A percentile compares a stretch with the other conserved stretches of the same genome.
These are phyloP conservation scores for Anas acuta DNA, from an alignment of 2,797 vertebrate species.

Conservation along the genomic window DNA sequence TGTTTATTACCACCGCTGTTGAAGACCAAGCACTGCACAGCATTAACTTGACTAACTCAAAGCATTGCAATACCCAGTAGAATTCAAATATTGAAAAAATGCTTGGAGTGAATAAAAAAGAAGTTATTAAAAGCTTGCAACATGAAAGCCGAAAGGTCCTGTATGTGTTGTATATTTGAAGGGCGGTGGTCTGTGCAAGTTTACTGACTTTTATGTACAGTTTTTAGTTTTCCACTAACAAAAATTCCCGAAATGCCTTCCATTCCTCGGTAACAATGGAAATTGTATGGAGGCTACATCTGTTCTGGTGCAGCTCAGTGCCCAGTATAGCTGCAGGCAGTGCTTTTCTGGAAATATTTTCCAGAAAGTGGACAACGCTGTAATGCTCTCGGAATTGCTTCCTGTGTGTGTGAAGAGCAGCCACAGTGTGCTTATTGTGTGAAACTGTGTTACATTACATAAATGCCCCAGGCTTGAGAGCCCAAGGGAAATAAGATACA, in stretches of 20 bases:
- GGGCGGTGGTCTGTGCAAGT: background rate
- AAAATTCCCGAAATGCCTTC: background rate
- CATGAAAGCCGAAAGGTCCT: background rate
- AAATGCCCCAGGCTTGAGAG: background rate
- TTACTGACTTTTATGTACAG: background rate
- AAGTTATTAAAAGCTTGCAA: background rate
- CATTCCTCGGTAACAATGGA: background rate
- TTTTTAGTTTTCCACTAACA: background rate
- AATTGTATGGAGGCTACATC: background rate
- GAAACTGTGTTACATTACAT: background rate
- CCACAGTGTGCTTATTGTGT: background rate
- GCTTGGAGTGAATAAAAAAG: background rate
- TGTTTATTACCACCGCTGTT: background rate
- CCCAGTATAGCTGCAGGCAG: background rate
- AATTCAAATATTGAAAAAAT: background rate
- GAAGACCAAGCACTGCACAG: background rate
- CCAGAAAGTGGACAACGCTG: background rate
- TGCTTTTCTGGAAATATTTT: background rate
- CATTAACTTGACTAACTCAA: background rate
- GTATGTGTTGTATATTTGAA: background rate
- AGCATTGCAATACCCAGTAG: background rate
- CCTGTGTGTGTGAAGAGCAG: background rate
- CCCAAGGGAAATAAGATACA: background rate
- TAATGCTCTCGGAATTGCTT: background rate
- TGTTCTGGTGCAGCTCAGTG: slow-evolving; percentile 5